Percentiles rank a stretch among this genome's conserved stretches.
Evolutionary conservation across 2,888 invertebrate genomes (phyloP).

Genomic region (Nasonovia ribisnigri): DNA sequence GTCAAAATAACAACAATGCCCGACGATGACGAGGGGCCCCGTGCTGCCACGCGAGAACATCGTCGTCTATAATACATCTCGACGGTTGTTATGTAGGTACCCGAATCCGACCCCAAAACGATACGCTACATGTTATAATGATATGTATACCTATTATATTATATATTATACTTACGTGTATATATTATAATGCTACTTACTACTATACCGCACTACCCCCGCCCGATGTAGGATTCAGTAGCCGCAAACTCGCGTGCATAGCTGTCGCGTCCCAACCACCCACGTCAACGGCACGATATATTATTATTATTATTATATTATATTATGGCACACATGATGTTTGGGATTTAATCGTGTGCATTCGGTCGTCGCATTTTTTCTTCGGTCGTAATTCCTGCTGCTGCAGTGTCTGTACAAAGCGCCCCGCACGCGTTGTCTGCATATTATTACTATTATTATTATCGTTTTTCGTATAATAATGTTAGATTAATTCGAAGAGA

Average conservation of each 20-base stretch:
- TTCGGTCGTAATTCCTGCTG: slow-evolving; percentile 6
- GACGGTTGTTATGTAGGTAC: background rate
- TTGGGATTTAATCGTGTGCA: slow-evolving; percentile 49
- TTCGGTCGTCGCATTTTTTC: background rate
- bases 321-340: background rate
- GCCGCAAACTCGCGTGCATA: background rate
- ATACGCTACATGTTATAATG: background rate
- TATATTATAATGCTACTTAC: background rate
- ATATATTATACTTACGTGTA: background rate
- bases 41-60: background rate
- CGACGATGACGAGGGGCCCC: background rate
- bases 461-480: background rate
- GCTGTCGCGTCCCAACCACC: slow-evolving; percentile 28
- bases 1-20: slow-evolving; percentile 6
- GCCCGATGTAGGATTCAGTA: slow-evolving; percentile 21
- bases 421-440: background rate
- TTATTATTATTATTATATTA: background rate
- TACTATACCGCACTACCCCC: background rate
- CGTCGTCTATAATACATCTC: background rate
- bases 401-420: background rate
- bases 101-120: slow-evolving; percentile 24
- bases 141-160: slow-evolving; percentile 6
- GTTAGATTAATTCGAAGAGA: background rate
- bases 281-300: slow-evolving; percentile 39
- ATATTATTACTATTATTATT: background rate